Evolutionary conservation across 2,113 vertebrate genomes (phyloP), one percentile per base, ranked within the genome.

Genomic region (Pseudorectes ferrugineus): DNA sequence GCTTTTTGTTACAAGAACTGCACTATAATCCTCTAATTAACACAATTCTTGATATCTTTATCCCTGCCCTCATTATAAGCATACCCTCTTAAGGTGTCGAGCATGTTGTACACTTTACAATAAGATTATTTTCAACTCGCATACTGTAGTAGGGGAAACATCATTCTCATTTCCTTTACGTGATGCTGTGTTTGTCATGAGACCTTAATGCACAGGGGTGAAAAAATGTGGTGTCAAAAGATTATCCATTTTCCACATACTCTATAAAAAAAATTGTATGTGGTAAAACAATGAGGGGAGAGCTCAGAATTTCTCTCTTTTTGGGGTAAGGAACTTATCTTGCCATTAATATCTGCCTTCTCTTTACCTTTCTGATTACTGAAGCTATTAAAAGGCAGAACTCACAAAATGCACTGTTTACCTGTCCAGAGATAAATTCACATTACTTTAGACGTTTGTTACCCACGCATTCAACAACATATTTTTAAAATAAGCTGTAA

Each of bases 1-100:
- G 17, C 3, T 76, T 76, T 74, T 81, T 48, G 12, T 58, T 58
- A 31, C 57, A 84, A 76, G 61, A 84, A 52, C 35, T 38, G 16
- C 20, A 25, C 38, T 88, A 33, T 89, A 93, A 91, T 76, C 52
- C 71, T 55, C 81, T 95, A 94, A 95, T 96, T 95, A 95, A 82
- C 36, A 73, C 58, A 79, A 16, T 70, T 59, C 77, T 94, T 85
- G 45, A 85, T 93, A 77, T 71, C 62, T 93, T 92, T 91, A 81
- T 92, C 85, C 66, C 49, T 88, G 78, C 80, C 67, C 74, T 95
- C 77, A 89, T 93, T 91, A 84, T 93, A 95, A 95, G 85, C n/a
- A 0, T 63, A 94, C 68, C 67, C 75, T 91, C 92, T 92, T 94
- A 85, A 97, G 85, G 80, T 94, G 63, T 89, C 55, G 61, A 62